Base-by-base conservation (phyloP, 2,888 invertebrate species). In the Eupithecia centaureata region DNA sequence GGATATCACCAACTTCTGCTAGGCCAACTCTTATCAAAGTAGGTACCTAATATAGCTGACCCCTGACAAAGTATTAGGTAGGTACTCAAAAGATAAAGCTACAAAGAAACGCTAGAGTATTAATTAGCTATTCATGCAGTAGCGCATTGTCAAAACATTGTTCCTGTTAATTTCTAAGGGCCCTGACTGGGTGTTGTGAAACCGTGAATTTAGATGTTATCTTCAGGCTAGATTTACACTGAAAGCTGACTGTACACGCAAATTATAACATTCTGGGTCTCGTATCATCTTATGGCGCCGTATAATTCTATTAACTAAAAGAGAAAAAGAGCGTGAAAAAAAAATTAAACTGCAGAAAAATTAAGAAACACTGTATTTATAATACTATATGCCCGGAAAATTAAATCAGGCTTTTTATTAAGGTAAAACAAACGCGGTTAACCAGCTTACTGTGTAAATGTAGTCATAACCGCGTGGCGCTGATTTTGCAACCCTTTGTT, bases 171-270 rank as follows among this genome's bases (percentile, higher is more conserved):
- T 63, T 52, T 54, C 33, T 64, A 64, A 61, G 63, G 59, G 32
- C 58, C 59, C n/a, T 56, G 61, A 47, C 51, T 84, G 95, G 95
- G 95, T 95, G 72, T 96, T 95, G 74, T 63, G 73, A 74, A 64
- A 67, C 84, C 5, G 94, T 95, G 83, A 82, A 85, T 85, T 81
- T 79, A 81, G 88, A 88, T 90, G 80, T 70, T 86, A 89, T 88
- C 86, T 69, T 77, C 61, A 28, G n/a, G 15, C 30, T 18, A 5
- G 18, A 47, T 59, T 62, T 13, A 56, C 28, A 5, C 22, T 42
- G 22, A 25, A 64, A 61, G 5, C 61, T 25, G 52, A 25, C 15
- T n/a, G 5, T 15, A 15, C 13, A 27, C 7, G 7, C 15, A 5
- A 27, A 15, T 52, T 15, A 27, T 52, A 3, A 52, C 0, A 27